Percentiles rank a stretch among this genome's conserved stretches.
Evolutionary conservation across 2,113 vertebrate species (phyloP).

Genomic region (Chaetura pelagica): DNA sequence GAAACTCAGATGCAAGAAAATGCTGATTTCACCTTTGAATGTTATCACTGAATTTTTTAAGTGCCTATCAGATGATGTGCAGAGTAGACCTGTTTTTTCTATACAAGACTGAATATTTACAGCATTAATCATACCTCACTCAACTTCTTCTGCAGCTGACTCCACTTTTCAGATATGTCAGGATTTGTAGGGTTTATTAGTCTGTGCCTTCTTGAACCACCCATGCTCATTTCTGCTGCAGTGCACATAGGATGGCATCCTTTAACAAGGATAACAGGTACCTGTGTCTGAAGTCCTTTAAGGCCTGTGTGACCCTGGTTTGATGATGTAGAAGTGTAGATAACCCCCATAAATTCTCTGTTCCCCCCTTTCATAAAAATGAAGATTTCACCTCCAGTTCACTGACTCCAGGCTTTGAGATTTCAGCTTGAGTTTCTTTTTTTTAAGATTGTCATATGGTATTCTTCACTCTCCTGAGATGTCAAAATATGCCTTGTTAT

Average conservation of each 20-base stretch:
- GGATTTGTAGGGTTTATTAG: neutral
- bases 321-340: neutral
- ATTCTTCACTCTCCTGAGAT: neutral
- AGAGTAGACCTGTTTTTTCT: conserved; percentile 32
- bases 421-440: neutral
- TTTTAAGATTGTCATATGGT: neutral
- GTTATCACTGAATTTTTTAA: conserved; percentile 37
- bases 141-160: conserved; percentile 17
- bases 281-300: neutral
- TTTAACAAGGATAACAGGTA: neutral
- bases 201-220: neutral
- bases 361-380: neutral
- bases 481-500: neutral
- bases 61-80: conserved; percentile 28
- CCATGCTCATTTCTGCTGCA: neutral
- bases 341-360: neutral
- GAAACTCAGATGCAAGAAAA: conserved; percentile 2
- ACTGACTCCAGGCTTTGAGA: neutral
- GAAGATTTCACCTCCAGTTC: neutral
- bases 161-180: neutral
- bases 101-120: conserved; percentile 33
- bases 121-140: conserved; percentile 27
- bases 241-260: neutral
- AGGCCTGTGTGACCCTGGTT: neutral
- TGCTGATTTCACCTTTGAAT: conserved; percentile 33